Conservation (phyloP, 2,797 vertebrate species). For the Delichon dasypus region DNA sequence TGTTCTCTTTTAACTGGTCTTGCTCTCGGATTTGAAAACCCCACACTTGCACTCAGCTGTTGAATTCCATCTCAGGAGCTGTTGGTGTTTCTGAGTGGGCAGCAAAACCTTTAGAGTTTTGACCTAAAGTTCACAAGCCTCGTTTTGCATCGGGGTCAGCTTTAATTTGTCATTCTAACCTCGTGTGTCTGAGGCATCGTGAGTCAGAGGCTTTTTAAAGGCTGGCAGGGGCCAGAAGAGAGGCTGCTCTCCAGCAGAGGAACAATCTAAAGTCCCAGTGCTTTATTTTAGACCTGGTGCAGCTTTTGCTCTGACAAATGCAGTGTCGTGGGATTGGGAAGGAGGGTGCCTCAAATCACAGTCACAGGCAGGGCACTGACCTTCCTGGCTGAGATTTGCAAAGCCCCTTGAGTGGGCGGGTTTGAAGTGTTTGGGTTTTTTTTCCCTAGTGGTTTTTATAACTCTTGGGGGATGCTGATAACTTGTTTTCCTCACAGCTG, state of each 20-base stretch:
- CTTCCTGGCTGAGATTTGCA: neutral
- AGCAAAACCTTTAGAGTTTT: neutral
- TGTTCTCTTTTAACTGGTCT: neutral
- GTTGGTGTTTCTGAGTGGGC: neutral
- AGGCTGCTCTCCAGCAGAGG: neutral
- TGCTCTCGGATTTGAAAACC: neutral
- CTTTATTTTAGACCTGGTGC: neutral
- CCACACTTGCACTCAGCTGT: neutral
- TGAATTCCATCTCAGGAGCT: neutral
- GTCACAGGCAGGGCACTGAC: neutral
- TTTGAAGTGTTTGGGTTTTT: accelerated
- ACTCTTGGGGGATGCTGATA: neutral
- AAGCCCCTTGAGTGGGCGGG: neutral
- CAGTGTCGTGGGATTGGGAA: neutral
- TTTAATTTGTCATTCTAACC: conserved; percentile 27
- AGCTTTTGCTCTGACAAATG: neutral
- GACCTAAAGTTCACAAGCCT: neutral
- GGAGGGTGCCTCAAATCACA: neutral
- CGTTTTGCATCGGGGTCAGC: neutral
- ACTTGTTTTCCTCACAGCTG: conserved; percentile 74
- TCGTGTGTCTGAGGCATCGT: neutral
- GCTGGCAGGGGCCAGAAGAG: neutral
- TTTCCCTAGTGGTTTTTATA: neutral
- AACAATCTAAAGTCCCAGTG: neutral
- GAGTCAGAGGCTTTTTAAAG: conserved; percentile 39